Evolutionary conservation across 1,140 invertebrate genomes (phyloP).

Genomic region (Sarcophaga peregrina): DNA sequence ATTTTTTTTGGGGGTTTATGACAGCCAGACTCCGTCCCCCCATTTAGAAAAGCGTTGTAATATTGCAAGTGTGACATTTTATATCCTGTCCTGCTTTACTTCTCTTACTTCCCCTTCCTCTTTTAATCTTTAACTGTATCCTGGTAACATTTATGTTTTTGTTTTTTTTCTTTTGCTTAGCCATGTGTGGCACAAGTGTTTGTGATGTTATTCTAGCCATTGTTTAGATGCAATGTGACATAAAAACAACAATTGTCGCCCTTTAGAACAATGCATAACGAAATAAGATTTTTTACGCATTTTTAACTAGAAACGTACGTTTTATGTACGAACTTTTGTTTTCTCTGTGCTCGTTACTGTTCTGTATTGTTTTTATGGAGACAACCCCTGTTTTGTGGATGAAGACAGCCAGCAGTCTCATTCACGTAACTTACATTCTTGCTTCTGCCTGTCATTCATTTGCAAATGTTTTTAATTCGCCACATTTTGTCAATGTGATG

Average conservation of each 20-base stretch:
- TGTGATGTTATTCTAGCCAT: constrained; percentile 35
- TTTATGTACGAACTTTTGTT: constrained; percentile 42
- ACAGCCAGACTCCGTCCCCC: background rate
- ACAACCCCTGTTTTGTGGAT: background rate
- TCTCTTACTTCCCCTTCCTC: background rate
- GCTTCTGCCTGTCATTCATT: background rate
- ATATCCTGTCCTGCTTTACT: background rate
- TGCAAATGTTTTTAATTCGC: background rate
- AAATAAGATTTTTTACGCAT: constrained; percentile 63
- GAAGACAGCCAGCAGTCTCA: background rate
- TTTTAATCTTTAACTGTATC: background rate
- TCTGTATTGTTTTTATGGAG: background rate
- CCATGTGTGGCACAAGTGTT: constrained; percentile 35
- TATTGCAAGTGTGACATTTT: background rate
- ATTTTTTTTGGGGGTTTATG: constrained; percentile 11
- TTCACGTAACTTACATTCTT: background rate
- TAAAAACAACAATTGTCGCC: constrained; percentile 45
- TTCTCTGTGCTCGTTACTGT: constrained; percentile 27
- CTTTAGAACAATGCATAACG: constrained; percentile 62
- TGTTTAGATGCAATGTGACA: constrained; percentile 29
- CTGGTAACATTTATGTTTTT: background rate
- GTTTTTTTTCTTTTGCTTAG: background rate
- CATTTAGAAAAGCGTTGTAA: background rate
- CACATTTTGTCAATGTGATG: constrained; percentile 14
- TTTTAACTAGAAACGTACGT: constrained; percentile 49